Percentiles rank a stretch among this genome's conserved stretches.
phyloP scores from a whole-genome alignment of 2,888 invertebrate genomes.

The Tineola bisselliella region DNA sequence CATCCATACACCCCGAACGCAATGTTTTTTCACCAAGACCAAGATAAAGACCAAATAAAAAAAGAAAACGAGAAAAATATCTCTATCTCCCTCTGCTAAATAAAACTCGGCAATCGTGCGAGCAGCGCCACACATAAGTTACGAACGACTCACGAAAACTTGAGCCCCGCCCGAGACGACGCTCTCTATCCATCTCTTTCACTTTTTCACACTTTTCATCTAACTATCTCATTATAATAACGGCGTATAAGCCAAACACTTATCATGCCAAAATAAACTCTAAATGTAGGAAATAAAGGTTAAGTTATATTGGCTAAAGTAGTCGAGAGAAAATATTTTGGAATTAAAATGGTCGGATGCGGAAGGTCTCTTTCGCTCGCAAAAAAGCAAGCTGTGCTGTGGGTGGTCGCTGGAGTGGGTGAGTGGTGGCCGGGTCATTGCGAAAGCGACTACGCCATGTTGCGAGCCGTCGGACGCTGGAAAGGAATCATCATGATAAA shows the following conservation, averaged over 20 bases:
- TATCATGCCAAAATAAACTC: conserved; percentile 23
- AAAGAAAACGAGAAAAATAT: conserved; percentile 65
- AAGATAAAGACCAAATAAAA: conserved; percentile 67
- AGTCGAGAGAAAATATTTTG: conserved; percentile 54
- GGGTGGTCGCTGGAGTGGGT: conserved; percentile 24
- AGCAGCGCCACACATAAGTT: conserved; percentile 56
- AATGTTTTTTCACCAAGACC: conserved; percentile 48
- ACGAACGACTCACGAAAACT: conserved; percentile 67
- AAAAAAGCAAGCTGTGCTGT: conserved; percentile 54
- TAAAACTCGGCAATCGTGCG: conserved; percentile 29
- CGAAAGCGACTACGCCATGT: conserved; percentile 39
- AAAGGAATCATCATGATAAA: conserved; percentile 10
- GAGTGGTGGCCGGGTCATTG: conserved; percentile 28
- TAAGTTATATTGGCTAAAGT: conserved; percentile 18
- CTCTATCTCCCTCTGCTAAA: conserved; percentile 42
- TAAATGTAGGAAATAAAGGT: background rate
- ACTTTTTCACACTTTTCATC: conserved; percentile 67
- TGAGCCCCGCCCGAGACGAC: conserved; percentile 65
- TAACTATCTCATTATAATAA: conserved; percentile 23
- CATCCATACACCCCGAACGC: conserved; percentile 40
- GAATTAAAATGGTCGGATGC: conserved; percentile 52
- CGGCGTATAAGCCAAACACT: conserved; percentile 20
- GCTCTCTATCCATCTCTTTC: conserved; percentile 66
- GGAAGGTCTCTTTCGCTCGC: conserved; percentile 65
- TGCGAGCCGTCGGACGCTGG: conserved; percentile 26